These are phyloP conservation scores for Canis aureus DNA, from an alignment of 2,113 vertebrate species.

Conservation along the genomic window DNA sequence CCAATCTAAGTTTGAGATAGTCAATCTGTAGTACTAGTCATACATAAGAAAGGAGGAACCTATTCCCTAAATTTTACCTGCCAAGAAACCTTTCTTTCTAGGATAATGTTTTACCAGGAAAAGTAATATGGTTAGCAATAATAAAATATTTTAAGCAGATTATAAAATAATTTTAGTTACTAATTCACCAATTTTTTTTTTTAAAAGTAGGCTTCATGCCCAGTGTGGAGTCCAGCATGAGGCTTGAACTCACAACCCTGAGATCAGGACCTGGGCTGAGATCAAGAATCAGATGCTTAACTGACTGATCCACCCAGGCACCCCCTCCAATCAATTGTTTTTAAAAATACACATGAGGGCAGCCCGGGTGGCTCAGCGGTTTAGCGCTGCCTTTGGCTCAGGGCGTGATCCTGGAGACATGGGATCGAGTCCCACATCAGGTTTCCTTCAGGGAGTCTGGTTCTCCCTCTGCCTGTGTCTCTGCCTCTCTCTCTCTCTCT, in stretches of 20 bases:
- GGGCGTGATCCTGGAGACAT: too few relatives aligned
- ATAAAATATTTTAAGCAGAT: constrained; percentile 1
- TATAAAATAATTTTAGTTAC: not conserved
- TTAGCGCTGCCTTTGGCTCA: too few relatives aligned
- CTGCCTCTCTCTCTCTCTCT: too few relatives aligned
- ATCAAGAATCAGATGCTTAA: not conserved
- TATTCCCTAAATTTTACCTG: not conserved
- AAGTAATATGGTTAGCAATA: not conserved
- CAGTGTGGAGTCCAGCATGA: not conserved
- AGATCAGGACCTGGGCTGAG: not conserved
- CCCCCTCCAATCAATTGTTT: not conserved
- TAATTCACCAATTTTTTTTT: not conserved
- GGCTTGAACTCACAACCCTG: not conserved
- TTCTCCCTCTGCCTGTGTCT: too few relatives aligned
- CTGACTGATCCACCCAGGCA: not conserved
- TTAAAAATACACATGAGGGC: not conserved
- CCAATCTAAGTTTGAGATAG: not conserved
- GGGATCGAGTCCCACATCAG: too few relatives aligned
- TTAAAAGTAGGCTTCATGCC: not conserved
- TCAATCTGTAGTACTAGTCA: not conserved
- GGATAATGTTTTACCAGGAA: not conserved
- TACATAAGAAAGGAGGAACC: not conserved
- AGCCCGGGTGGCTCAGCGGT: too few relatives aligned
- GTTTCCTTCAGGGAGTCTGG: too few relatives aligned
- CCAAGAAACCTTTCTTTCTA: not conserved